Conservation (phyloP, 2,888 invertebrate genomes). For the Sphaerophoria taeniata region DNA sequence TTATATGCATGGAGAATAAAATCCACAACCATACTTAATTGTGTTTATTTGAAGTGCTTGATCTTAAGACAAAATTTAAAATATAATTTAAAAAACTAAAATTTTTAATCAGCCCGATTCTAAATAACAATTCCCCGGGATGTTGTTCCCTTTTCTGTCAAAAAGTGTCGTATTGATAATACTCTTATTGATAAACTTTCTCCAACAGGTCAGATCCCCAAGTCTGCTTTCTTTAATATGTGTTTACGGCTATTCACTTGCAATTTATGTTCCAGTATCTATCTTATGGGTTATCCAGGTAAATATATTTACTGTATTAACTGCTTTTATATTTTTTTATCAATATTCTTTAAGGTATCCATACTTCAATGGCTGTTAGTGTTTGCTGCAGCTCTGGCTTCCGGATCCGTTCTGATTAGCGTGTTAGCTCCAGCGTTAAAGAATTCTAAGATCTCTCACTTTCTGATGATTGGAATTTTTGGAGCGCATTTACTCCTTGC, state of each 20-base stretch:
- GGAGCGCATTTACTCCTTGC: constrained; percentile 92
- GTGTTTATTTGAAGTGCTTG: too few species aligned
- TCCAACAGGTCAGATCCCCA: constrained; percentile 84
- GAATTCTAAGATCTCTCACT: constrained; percentile 86
- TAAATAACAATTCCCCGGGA: too few species aligned
- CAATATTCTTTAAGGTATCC: constrained; percentile 81
- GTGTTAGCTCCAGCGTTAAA: constrained; percentile 91
- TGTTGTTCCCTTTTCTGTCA: too few species aligned
- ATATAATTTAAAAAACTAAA: too few species aligned
- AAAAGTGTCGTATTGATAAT: too few species aligned
- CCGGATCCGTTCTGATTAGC: constrained; percentile 92
- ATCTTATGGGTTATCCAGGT: constrained; percentile 94
- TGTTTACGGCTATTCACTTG: constrained; percentile 96
- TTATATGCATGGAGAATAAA: too few species aligned
- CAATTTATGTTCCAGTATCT: constrained; percentile 96
- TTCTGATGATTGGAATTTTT: constrained; percentile 87
- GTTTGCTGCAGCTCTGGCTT: constrained; percentile 90
- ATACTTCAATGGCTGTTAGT: constrained; percentile 96
- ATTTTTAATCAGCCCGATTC: too few species aligned
- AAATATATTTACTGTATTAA: background rate
- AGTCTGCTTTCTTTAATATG: constrained; percentile 94
- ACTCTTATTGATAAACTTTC: constrained; percentile 42
- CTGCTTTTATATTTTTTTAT: constrained; percentile 75
- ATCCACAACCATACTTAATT: too few species aligned
- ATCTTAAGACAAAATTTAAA: too few species aligned